These are phyloP conservation scores for Amorpha juglandis DNA, from an alignment of 2,888 invertebrate genomes.

Conservation along the genomic window DNA sequence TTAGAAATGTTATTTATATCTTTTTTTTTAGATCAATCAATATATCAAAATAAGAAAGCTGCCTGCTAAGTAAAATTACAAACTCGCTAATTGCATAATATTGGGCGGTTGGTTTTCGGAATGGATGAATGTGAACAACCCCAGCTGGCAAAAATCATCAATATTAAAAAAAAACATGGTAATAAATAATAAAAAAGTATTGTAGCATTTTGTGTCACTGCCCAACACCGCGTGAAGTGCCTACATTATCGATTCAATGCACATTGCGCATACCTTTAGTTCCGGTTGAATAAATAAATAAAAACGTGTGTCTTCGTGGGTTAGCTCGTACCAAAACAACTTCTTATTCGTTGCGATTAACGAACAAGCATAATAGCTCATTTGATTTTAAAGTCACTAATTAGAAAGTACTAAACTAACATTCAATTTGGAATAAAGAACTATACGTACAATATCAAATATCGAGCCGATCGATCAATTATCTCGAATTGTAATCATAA, in stretches of 20 bases:
- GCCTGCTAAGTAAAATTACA: not conserved
- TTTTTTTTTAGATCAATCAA: not conserved
- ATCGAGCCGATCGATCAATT: not conserved
- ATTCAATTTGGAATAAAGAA: slow-evolving; percentile 14
- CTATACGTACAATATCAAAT: slow-evolving; percentile 6
- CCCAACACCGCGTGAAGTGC: not conserved
- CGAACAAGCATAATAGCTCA: not conserved
- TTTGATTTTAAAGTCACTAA: slow-evolving; percentile 11
- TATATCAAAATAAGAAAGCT: not conserved
- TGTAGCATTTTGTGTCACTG: not conserved
- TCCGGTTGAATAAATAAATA: slow-evolving; percentile 18
- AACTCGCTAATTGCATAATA: too few relatives aligned
- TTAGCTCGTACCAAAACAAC: slow-evolving; percentile 5
- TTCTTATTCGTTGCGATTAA: not conserved
- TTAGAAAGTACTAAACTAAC: slow-evolving; percentile 7
- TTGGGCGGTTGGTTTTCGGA: not conserved
- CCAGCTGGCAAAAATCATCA: too few relatives aligned
- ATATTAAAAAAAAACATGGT: not conserved
- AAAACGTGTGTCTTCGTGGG: slow-evolving; percentile 18
- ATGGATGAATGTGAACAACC: not conserved
- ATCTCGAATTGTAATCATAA: not conserved
- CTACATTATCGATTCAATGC: slow-evolving; percentile 3
- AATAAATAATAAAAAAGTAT: not conserved
- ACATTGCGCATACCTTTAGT: slow-evolving; percentile 9
- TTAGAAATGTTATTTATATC: not conserved